Evolutionary conservation across 2,888 invertebrate species (phyloP), one percentile per base, ranked within the genome.

Genomic region (Syrista parreyssii): DNA sequence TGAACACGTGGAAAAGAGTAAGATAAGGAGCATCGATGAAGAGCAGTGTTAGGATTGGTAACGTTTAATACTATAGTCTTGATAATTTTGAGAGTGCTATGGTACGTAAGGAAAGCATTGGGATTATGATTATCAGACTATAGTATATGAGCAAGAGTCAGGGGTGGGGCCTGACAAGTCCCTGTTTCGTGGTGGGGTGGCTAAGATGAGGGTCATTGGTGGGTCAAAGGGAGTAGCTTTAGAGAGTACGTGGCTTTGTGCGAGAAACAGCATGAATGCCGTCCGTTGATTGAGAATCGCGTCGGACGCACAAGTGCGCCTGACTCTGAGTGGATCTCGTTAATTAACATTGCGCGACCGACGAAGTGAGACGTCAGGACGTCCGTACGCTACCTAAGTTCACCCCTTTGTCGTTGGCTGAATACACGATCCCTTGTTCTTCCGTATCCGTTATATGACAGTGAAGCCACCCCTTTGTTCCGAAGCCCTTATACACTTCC

Each of bases 321-420:
- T 40, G 55, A 68, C 75, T 79, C 75, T n/a, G 40, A 72, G 74
- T 74, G 82, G 80, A 82, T 87, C 87, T 89, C 88, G 87, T 91
- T 91, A 91, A 91, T 91, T 90, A 90, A 90, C 88, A 88, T 87
- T 86, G 85, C 82, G 81, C 84, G 82, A 79, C 79, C 82, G 79
- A 81, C 81, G 85, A 77, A 91, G 87, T 88, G 87, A 90, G 91
- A 89, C 89, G 88, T 91, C 90, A 90, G 88, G 88, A 81, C 78
- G 79, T 78, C 77, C 12, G 35, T 69, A 31, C 9, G n/a, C 4
- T 33, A 71, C 34, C 72, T 36, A 40, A 23, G 73, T 30, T 23
- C 76, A 75, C 76, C 77, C 77, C 34, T 77, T 74, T 74, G 15
- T 32, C 36, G 74, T 33, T 12, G 9, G 23, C n/a, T 74, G 33